Percentiles rank a stretch among this genome's conserved stretches.
Evolutionary conservation across 2,888 invertebrate species (phyloP).

Genomic region (Caenorhabditis sp.): DNA sequence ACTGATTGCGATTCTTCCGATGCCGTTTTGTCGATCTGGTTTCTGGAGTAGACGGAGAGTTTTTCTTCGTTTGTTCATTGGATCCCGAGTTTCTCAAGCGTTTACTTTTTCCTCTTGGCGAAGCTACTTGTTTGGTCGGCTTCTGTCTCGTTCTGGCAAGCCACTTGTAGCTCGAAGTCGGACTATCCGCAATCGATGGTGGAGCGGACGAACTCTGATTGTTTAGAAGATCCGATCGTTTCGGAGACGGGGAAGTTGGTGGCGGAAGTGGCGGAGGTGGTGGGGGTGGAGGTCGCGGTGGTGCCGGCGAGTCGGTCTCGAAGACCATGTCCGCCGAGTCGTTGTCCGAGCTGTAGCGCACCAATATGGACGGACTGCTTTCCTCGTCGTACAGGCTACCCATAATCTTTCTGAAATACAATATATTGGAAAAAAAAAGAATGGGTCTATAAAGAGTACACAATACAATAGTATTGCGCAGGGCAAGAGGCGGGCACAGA

Average conservation of each 20-base stretch:
- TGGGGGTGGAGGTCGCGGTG: conserved; percentile 21
- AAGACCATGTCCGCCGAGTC: conserved; percentile 28
- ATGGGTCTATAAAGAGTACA: too few species aligned
- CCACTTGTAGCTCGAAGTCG: too few species aligned
- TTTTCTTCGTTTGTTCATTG: too few species aligned
- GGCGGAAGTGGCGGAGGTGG: conserved; percentile 22
- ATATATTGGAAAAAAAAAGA: background rate
- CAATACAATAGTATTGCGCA: too few species aligned
- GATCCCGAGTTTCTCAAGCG: too few species aligned
- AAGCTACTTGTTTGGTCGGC: too few species aligned
- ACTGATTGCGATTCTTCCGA: too few species aligned
- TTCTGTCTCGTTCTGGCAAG: too few species aligned
- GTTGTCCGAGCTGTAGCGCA: conserved; percentile 43
- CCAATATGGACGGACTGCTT: conserved; percentile 8
- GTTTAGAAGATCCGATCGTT: conserved; percentile 1
- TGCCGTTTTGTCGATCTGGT: too few species aligned
- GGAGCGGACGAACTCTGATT: conserved; percentile 1
- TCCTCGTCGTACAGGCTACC: conserved; percentile 23
- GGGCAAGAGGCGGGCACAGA: too few species aligned
- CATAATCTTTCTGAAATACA: conserved; percentile 23
- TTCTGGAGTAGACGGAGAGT: too few species aligned
- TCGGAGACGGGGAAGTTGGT: conserved; percentile 23
- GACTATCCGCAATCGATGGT: conserved; percentile 7
- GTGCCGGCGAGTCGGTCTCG: conserved; percentile 17
- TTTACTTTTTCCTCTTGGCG: too few species aligned